Evolutionary conservation across 1,140 invertebrate species (phyloP).

Genomic region (Colletes latitarsis): DNA sequence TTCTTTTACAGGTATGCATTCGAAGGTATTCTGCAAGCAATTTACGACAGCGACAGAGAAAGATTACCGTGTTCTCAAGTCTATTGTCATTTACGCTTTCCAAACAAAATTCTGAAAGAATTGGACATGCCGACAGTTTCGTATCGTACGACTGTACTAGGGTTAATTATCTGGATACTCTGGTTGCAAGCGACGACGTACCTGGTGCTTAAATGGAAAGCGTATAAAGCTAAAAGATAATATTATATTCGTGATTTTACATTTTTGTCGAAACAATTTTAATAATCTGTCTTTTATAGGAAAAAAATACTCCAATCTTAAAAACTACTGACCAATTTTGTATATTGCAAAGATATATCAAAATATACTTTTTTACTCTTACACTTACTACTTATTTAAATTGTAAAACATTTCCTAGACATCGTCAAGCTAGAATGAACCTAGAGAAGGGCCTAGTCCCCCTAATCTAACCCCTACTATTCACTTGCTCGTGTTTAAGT

Average conservation of each 20-base stretch:
- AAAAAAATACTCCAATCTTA: neutral
- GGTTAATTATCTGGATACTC: conserved; percentile 70
- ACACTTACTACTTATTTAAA: neutral
- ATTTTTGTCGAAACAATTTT: too few species aligned
- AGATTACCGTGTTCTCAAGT: conserved; percentile 81
- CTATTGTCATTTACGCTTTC: conserved; percentile 66
- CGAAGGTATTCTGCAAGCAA: conserved; percentile 88
- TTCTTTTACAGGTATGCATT: conserved; percentile 85
- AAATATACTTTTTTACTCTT: neutral
- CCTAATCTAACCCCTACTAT: too few species aligned
- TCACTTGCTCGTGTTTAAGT: too few species aligned
- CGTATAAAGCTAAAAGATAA: conserved; percentile 61
- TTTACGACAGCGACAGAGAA: conserved; percentile 86
- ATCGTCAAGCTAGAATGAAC: neutral
- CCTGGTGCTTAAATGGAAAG: conserved; percentile 67
- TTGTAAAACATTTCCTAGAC: neutral
- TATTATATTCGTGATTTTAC: too few species aligned
- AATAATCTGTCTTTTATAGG: too few species aligned
- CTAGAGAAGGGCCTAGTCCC: neutral
- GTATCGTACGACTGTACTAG: conserved; percentile 61
- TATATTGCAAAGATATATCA: neutral
- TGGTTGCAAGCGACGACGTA: conserved; percentile 69
- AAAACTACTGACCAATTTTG: neutral
- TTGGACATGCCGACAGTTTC: conserved; percentile 74
- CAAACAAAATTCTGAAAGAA: conserved; percentile 65